Percentiles rank a stretch among this genome's conserved stretches.
Conservation (phyloP, 1,140 invertebrate species). For the Sinella curviseta region DNA sequence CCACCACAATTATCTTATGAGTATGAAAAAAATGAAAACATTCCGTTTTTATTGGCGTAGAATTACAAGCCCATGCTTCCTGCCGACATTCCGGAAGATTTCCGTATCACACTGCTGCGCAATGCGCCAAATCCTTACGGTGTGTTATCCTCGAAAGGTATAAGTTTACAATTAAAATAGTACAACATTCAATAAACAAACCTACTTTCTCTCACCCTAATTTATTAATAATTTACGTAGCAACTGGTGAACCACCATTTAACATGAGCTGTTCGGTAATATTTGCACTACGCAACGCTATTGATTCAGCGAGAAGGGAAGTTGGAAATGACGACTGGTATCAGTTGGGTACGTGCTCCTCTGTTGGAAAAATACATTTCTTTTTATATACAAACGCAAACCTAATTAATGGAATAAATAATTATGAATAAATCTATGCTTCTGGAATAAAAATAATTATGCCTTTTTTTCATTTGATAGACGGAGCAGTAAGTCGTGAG, state of each 20-base stretch:
- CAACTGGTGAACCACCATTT: constrained; percentile 12
- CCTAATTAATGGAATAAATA: too few species aligned
- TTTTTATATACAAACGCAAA: background rate
- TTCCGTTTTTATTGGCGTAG: constrained; percentile 51
- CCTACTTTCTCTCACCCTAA: background rate
- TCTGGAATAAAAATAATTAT: too few species aligned
- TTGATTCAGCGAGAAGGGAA: constrained; percentile 66
- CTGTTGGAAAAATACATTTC: background rate
- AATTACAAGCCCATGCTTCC: constrained; percentile 78
- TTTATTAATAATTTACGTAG: too few species aligned
- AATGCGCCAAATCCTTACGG: constrained; percentile 70
- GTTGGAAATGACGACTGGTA: constrained; percentile 51
- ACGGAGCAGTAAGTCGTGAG: background rate
- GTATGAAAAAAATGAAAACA: too few species aligned
- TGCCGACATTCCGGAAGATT: constrained; percentile 83
- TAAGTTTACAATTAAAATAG: constrained; percentile 70
- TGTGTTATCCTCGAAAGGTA: constrained; percentile 77
- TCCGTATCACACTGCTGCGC: constrained; percentile 71
- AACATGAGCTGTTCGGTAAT: background rate
- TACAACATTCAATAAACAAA: constrained; percentile 42
- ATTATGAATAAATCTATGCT: too few species aligned
- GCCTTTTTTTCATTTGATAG: too few species aligned
- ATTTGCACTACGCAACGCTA: constrained; percentile 59
- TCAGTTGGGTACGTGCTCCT: constrained; percentile 40
- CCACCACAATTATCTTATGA: too few species aligned